phyloP scores from a whole-genome alignment of 2,888 invertebrate species.

The Caenorhabditis uteleia region DNA sequence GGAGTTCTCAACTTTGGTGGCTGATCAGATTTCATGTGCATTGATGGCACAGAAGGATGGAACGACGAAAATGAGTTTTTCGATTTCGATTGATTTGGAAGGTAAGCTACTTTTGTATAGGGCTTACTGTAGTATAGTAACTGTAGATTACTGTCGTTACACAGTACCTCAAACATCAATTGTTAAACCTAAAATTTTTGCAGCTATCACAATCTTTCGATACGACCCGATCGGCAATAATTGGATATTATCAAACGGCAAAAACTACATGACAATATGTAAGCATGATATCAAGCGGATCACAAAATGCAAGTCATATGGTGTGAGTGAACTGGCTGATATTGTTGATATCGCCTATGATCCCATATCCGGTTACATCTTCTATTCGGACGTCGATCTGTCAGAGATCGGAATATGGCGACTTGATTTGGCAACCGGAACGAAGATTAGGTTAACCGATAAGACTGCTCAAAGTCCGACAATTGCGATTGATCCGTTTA shows the following conservation, averaged over 20 bases:
- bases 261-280: constrained; percentile 18
- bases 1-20: too few relatives aligned
- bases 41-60: too few relatives aligned
- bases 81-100: too few relatives aligned
- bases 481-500: constrained; percentile 77
- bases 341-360: constrained; percentile 17
- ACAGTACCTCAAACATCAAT: too few relatives aligned
- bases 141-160: too few relatives aligned
- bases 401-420: constrained; percentile 77
- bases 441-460: constrained; percentile 75
- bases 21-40: too few relatives aligned
- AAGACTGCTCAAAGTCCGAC: constrained; percentile 74
- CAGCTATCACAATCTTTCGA: constrained; percentile 11
- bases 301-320: too few relatives aligned
- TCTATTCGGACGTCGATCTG: constrained; percentile 81
- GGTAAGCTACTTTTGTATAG: too few relatives aligned
- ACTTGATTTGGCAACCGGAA: constrained; percentile 77
- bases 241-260: constrained; percentile 28
- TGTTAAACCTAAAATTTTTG: too few relatives aligned
- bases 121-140: too few relatives aligned
- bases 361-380: constrained; percentile 75
- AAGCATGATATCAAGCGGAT: constrained; percentile 12
- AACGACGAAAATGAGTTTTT: too few relatives aligned
- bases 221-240: constrained; percentile 23
- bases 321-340: too few relatives aligned